phyloP scores from a whole-genome alignment of 2,797 vertebrate species.

The Potorous gilbertii region DNA sequence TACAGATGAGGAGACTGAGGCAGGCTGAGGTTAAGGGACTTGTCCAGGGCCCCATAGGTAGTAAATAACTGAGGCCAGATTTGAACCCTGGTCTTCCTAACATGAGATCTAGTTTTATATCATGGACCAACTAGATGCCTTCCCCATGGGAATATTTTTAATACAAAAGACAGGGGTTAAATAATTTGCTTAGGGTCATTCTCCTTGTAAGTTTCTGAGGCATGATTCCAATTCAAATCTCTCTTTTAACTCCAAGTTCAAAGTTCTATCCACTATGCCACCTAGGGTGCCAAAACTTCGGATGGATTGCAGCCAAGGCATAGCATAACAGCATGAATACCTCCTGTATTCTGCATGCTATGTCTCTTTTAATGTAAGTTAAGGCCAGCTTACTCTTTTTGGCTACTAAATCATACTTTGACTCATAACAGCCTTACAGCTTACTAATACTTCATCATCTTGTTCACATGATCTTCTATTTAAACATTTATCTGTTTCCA shows the following conservation, averaged over 20 bases:
- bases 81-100: neutral
- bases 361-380: neutral
- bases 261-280: neutral
- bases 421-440: too few relatives aligned
- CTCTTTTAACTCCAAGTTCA: neutral
- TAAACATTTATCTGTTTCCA: too few relatives aligned
- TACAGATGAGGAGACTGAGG: neutral
- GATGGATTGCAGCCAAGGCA: neutral
- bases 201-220: neutral
- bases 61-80: neutral
- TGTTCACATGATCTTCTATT: too few relatives aligned
- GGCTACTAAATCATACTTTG: neutral
- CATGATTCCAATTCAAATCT: neutral
- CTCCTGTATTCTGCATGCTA: neutral
- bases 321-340: neutral
- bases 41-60: neutral
- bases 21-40: too few relatives aligned
- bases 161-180: neutral
- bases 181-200: neutral
- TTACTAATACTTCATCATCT: too few relatives aligned
- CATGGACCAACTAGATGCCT: neutral
- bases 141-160: neutral
- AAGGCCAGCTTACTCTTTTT: neutral
- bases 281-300: neutral
- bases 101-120: neutral